These are phyloP conservation scores for Sympetrum striolatum DNA, from an alignment of 2,888 invertebrate genomes.

Conservation along the genomic window DNA sequence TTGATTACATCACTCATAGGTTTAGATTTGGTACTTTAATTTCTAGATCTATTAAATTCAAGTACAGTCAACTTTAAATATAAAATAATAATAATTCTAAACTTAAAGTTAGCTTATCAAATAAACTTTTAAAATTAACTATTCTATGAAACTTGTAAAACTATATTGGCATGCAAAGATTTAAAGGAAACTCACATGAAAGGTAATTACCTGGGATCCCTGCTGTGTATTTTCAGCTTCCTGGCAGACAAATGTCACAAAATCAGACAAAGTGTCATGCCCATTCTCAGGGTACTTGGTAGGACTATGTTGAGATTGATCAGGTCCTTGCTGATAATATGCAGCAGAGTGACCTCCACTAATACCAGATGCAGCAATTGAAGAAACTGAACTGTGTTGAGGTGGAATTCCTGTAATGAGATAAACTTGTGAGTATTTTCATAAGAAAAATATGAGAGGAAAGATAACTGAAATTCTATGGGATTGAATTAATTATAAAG, in stretches of 20 bases:
- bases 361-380: conserved; percentile 63
- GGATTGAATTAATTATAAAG: background rate
- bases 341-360: conserved; percentile 52
- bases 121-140: background rate
- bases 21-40: too few relatives aligned
- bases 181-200: conserved; percentile 36
- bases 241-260: conserved; percentile 96
- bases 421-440: background rate
- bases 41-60: too few relatives aligned
- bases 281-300: conserved; percentile 83
- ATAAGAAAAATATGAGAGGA: background rate
- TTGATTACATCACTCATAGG: too few relatives aligned
- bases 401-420: conserved; percentile 60
- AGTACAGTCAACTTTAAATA: too few relatives aligned
- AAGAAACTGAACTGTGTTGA: conserved; percentile 63
- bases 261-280: conserved; percentile 92
- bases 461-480: background rate
- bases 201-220: conserved; percentile 70
- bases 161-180: conserved; percentile 1
- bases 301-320: conserved; percentile 60
- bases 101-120: too few relatives aligned
- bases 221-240: conserved; percentile 83
- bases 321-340: conserved; percentile 63
- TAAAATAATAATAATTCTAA: too few relatives aligned
- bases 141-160: background rate